Base-by-base conservation (phyloP, 2,113 vertebrate genomes). In the Paraplagusia blochii region DNA sequence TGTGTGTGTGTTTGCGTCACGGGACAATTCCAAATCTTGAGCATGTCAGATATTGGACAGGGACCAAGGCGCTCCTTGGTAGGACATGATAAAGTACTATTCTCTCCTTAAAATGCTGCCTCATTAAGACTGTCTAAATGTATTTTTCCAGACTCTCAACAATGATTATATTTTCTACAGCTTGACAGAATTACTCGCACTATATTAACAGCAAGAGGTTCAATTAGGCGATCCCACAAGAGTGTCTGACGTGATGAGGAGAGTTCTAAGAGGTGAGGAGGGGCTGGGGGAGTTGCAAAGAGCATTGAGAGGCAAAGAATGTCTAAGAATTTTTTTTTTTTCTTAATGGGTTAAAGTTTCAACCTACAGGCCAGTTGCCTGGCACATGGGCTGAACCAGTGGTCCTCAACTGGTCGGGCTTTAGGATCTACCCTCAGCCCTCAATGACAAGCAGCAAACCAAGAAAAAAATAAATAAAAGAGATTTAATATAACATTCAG, bases 201-300 rank as follows among this genome's bases (percentile, higher is more conserved):
- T 64, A 29, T 63, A 43, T 54, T 76, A 61, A 39, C 42, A 59
- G 44, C 19, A 65, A 75, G 52, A 54, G 55, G 49, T 55, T 75
- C 59, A 72, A 77, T 75, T 77, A 84, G 75, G 45, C 61, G 64
- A 17, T 53, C 19, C 19, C 29, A 40, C 68, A 60, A 53, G 50
- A 52, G 69, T 42, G 63, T 69, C 75, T 67, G 62, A 76, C 77
- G 81, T 78, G 66, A 70, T 51, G 29, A 78, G 65, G 50, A 66
- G 54, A 36, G 22, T 73, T 74, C 71, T 81, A 61, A 35, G 33
- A 65, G 81, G 71, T 85, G 78, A 63, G 62, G 44, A 61, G 59
- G 0, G 38, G 5, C 11, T 60, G 9, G 35, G 34, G 29, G 15
- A 11, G 40, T n/a, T 48, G 35, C 22, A 29, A 6, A 29, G 22